phyloP scores from a whole-genome alignment of 2,797 vertebrate species.

The Clarias pachynema region DNA sequence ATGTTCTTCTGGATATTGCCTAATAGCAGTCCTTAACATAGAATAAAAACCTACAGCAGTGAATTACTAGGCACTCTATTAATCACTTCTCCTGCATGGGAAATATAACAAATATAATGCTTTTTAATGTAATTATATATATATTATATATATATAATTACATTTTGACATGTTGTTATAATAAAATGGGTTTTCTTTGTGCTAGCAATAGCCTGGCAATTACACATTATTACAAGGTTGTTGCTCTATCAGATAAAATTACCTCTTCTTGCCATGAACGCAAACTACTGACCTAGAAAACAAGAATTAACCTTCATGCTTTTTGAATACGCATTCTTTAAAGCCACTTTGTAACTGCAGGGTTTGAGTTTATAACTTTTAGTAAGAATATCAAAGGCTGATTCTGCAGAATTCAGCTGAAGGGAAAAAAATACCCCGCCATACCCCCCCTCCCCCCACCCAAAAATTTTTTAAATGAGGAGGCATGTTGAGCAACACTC shows the following conservation, averaged over 20 bases:
- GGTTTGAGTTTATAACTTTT: constrained; percentile 13
- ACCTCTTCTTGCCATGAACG: constrained; percentile 18
- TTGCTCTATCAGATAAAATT: constrained; percentile 38
- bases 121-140: too few species aligned
- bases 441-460: too few species aligned
- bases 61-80: background rate
- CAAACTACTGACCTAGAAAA: constrained; percentile 51
- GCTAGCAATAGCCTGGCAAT: constrained; percentile 15
- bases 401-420: constrained; percentile 15
- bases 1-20: constrained; percentile 9
- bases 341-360: constrained; percentile 28
- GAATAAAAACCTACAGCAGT: constrained; percentile 11
- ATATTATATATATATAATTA: too few species aligned
- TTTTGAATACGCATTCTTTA: constrained; percentile 32
- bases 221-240: constrained; percentile 43
- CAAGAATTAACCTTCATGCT: constrained; percentile 37
- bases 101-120: too few species aligned
- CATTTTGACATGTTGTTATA: constrained; percentile 4
- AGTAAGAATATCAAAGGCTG: constrained; percentile 23
- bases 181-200: background rate
- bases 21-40: constrained; percentile 3
- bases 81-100: background rate
- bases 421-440: background rate
- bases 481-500: constrained; percentile 37
- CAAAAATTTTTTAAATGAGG: constrained; percentile 12